Evolutionary conservation across 2,797 vertebrate species (phyloP).

Genomic region (Pseudochaenichthys georgianus): DNA sequence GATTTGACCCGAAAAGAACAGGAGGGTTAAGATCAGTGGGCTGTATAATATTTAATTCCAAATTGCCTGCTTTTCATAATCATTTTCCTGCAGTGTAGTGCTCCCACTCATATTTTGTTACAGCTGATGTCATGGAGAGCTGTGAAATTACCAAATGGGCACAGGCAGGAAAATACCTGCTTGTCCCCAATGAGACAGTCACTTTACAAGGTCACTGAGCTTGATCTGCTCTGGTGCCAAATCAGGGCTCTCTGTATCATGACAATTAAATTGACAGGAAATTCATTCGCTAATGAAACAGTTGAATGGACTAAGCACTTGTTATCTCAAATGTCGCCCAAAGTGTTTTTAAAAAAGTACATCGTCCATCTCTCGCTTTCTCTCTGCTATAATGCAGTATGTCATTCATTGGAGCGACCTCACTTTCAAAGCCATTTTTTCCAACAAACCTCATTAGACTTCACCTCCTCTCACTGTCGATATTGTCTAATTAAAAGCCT

Average conservation of each 20-base stretch:
- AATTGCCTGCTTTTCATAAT: slow-evolving; percentile 59
- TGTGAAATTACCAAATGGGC: slow-evolving; percentile 56
- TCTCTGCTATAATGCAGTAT: slow-evolving; percentile 73
- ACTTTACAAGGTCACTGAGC: slow-evolving; percentile 66
- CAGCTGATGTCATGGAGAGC: slow-evolving; percentile 37
- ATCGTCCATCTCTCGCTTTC: slow-evolving; percentile 46
- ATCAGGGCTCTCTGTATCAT: slow-evolving; percentile 40
- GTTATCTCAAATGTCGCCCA: slow-evolving; percentile 67
- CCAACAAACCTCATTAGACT: slow-evolving; percentile 77
- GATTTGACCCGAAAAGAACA: too few species aligned
- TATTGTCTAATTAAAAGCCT: slow-evolving; percentile 83
- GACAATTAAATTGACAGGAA: slow-evolving; percentile 69
- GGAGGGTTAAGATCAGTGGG: too few species aligned
- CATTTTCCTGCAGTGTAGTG: slow-evolving; percentile 35
- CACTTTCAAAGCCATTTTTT: slow-evolving; percentile 61
- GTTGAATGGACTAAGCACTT: slow-evolving; percentile 68
- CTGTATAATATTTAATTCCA: slow-evolving; percentile 34
- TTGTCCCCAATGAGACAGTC: slow-evolving; percentile 42
- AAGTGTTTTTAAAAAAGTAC: slow-evolving; percentile 57
- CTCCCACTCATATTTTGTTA: slow-evolving; percentile 23
- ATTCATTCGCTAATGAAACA: slow-evolving; percentile 70
- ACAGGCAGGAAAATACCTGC: slow-evolving; percentile 47
- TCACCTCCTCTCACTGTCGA: slow-evolving; percentile 75
- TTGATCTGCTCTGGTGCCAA: slow-evolving; percentile 50
- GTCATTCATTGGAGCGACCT: slow-evolving; percentile 72